Conservation (phyloP, 2,888 invertebrate genomes). For the Plemyria rubiginata region DNA sequence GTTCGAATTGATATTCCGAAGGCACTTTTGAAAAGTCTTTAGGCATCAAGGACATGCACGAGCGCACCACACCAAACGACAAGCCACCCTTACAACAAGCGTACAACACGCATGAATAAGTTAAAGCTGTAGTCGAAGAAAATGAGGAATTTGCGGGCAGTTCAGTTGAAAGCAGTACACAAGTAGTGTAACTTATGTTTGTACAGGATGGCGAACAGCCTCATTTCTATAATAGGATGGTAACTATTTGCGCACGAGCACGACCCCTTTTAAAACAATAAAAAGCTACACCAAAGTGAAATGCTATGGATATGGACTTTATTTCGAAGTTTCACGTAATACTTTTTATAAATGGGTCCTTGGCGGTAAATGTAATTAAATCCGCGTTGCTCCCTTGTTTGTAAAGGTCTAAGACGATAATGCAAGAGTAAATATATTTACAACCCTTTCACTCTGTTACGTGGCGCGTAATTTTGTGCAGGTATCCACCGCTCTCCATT, state of each 20-base stretch:
- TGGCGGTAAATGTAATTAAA: slow-evolving; percentile 60
- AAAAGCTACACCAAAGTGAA: slow-evolving; percentile 48
- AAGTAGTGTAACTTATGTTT: slow-evolving; percentile 49
- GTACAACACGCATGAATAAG: slow-evolving; percentile 60
- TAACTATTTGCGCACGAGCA: slow-evolving; percentile 45
- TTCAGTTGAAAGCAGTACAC: slow-evolving; percentile 59
- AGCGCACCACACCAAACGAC: slow-evolving; percentile 35
- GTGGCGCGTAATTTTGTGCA: slow-evolving; percentile 52
- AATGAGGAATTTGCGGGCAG: slow-evolving; percentile 61
- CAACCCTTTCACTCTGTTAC: slow-evolving; percentile 50
- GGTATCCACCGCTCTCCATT: slow-evolving; percentile 33
- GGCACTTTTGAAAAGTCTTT: slow-evolving; percentile 30
- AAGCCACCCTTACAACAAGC: slow-evolving; percentile 51
- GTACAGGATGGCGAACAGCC: slow-evolving; percentile 47
- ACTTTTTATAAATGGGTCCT: slow-evolving; percentile 54
- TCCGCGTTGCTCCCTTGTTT: slow-evolving; percentile 60
- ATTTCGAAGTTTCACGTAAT: slow-evolving; percentile 38
- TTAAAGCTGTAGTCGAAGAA: slow-evolving; percentile 62
- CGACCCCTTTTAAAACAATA: slow-evolving; percentile 46
- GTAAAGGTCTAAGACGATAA: slow-evolving; percentile 62
- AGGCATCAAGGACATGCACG: slow-evolving; percentile 30
- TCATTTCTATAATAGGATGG: slow-evolving; percentile 41
- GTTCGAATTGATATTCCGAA: slow-evolving; percentile 28
- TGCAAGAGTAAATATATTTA: slow-evolving; percentile 64
- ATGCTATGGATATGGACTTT: slow-evolving; percentile 30